A percentile compares a stretch with the other conserved stretches of the same genome.
Conservation (phyloP, 1,140 invertebrate genomes). For the Drosophila bipectinata region DNA sequence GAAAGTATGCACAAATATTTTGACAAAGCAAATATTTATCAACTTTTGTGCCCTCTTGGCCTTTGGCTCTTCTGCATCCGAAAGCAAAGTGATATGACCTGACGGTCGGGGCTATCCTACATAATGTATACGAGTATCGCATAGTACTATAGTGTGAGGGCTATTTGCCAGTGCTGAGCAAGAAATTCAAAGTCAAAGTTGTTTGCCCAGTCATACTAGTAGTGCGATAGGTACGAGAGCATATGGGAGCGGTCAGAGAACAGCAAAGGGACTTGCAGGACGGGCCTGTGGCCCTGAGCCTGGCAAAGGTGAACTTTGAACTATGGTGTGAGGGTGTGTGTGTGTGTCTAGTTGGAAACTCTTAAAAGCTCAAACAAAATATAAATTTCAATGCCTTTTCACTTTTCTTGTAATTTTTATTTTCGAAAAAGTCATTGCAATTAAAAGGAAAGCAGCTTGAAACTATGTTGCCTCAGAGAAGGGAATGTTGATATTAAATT, state of each 20-base stretch:
- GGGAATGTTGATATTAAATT: not conserved
- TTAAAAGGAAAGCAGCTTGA: not conserved
- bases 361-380: constrained; percentile 4
- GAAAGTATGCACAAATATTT: constrained; percentile 73
- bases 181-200: constrained; percentile 77
- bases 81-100: constrained; percentile 31
- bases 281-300: constrained; percentile 2
- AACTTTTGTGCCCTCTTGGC: constrained; percentile 66
- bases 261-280: constrained; percentile 4
- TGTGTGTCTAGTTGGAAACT: constrained; percentile 7
- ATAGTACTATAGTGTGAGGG: not conserved
- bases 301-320: constrained; percentile 12
- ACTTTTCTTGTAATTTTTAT: not conserved
- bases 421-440: not conserved
- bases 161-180: constrained; percentile 26
- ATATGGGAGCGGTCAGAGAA: constrained; percentile 5
- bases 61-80: constrained; percentile 52
- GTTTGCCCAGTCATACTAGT: constrained; percentile 25
- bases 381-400: constrained; percentile 27
- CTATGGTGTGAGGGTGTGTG: not conserved
- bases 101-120: not conserved
- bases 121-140: not conserved
- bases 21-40: constrained; percentile 76
- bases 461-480: not conserved
- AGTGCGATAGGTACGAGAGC: constrained; percentile 3